Evolutionary conservation across 2,888 invertebrate species (phyloP).

Genomic region (Gastracanthus pulcherrimus): DNA sequence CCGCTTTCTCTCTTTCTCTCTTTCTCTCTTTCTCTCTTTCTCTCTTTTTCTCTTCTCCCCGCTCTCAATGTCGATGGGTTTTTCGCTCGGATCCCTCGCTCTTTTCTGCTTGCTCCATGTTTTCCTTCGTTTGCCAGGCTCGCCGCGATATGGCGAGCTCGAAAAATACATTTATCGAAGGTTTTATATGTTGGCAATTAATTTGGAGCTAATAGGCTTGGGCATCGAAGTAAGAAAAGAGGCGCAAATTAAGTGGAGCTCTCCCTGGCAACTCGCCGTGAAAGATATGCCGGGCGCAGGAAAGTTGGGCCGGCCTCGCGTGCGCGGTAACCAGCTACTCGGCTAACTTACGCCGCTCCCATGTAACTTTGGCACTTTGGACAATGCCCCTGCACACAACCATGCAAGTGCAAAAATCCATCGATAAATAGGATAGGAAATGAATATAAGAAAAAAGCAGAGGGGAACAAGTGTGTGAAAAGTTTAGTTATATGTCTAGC

Average conservation of each 20-base stretch:
- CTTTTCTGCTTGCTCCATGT: constrained; percentile 3
- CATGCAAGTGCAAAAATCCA: no score
- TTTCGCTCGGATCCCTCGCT: constrained; percentile 19
- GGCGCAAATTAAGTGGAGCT: constrained; percentile 24
- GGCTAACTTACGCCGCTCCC: constrained; percentile 69
- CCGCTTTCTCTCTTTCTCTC: constrained; percentile 53
- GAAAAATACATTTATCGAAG: no score
- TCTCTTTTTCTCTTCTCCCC: constrained; percentile 2
- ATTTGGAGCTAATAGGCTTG: constrained; percentile 2
- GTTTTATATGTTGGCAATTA: not conserved
- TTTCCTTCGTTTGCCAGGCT: not conserved
- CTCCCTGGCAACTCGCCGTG: constrained; percentile 57
- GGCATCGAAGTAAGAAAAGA: not conserved
- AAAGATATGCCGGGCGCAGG: not conserved
- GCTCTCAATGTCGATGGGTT: constrained; percentile 22
- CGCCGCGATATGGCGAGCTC: not conserved
- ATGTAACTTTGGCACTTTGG: constrained; percentile 74
- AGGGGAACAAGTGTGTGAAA: no score
- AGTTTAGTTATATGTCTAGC: not conserved
- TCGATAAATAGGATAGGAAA: no score
- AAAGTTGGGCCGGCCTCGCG: constrained; percentile 62
- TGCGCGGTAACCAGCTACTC: constrained; percentile 67
- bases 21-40: constrained; percentile 11
- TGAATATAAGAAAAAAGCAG: no score
- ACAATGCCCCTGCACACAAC: constrained; percentile 66